Percentiles rank a stretch among this genome's conserved stretches.
Conservation (phyloP, 2,888 invertebrate genomes). For the Habrosyne pyritoides region DNA sequence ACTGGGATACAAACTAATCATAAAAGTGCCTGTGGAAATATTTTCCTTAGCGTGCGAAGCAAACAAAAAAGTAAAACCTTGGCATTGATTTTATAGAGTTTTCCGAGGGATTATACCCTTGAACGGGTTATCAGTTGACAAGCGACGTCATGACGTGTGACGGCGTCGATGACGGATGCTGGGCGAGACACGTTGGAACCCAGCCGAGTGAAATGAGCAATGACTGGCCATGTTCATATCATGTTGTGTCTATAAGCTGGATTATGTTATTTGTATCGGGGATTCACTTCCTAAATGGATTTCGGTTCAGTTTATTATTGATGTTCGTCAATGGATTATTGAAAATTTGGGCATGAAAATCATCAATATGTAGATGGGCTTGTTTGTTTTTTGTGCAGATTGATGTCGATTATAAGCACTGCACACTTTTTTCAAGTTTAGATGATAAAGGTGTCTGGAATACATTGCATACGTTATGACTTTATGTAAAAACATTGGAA, state of each 20-base stretch:
- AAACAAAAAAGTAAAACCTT: not conserved
- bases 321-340: not conserved
- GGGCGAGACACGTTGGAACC: slow-evolving; percentile 9
- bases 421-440: too few species aligned
- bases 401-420: too few species aligned
- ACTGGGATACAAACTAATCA: not conserved
- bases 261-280: not conserved
- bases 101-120: slow-evolving; percentile 21
- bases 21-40: not conserved
- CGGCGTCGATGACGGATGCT: slow-evolving; percentile 2
- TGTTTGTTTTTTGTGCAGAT: too few species aligned
- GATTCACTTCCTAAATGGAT: not conserved
- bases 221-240: slow-evolving; percentile 18
- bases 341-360: too few species aligned
- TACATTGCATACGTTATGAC: too few species aligned
- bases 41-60: not conserved
- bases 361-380: too few species aligned
- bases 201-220: slow-evolving; percentile 25
- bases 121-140: slow-evolving; percentile 17
- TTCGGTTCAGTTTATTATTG: not conserved
- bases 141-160: slow-evolving; percentile 10
- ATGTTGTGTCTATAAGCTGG: slow-evolving; percentile 20
- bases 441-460: too few species aligned
- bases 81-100: slow-evolving; percentile 1
- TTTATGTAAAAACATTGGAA: too few species aligned